Evolutionary conservation across 2,888 invertebrate species (phyloP).

Genomic region (Pristionchus japonicus): DNA sequence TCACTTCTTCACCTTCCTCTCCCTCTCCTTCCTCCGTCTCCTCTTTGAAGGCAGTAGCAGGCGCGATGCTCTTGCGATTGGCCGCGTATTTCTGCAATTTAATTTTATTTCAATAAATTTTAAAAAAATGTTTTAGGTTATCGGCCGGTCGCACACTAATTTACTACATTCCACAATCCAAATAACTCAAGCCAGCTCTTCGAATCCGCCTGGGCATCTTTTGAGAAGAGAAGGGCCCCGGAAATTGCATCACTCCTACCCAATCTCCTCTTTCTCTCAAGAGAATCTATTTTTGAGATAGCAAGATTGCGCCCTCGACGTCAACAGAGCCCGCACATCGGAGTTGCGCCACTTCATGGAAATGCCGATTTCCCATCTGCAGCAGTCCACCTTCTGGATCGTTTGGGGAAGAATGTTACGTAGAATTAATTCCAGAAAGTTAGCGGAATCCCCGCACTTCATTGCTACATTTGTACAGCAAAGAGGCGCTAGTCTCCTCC

Average conservation of each 20-base stretch:
- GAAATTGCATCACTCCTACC: neutral
- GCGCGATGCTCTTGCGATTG: neutral
- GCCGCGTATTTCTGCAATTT: slow-evolving; percentile 8
- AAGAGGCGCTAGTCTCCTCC: too few species aligned
- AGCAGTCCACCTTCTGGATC: too few species aligned
- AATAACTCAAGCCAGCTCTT: neutral
- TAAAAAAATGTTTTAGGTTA: neutral
- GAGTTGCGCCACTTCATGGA: too few species aligned
- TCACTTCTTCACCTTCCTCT: neutral
- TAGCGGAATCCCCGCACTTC: too few species aligned
- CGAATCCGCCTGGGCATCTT: too few species aligned
- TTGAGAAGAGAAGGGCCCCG: neutral
- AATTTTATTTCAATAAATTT: neutral
- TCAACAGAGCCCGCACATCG: too few species aligned
- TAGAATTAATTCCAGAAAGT: too few species aligned
- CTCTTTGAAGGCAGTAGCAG: neutral
- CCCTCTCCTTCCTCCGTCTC: neutral
- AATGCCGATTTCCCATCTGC: too few species aligned
- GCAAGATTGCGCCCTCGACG: neutral
- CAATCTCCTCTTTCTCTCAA: neutral
- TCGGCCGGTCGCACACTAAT: neutral
- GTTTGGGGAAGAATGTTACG: too few species aligned
- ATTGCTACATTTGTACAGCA: too few species aligned
- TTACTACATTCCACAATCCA: neutral
- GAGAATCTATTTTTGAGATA: neutral